Evolutionary conservation across 2,888 invertebrate species (phyloP), one percentile per base, ranked within the genome.

Genomic region (Xiphydria camelus): DNA sequence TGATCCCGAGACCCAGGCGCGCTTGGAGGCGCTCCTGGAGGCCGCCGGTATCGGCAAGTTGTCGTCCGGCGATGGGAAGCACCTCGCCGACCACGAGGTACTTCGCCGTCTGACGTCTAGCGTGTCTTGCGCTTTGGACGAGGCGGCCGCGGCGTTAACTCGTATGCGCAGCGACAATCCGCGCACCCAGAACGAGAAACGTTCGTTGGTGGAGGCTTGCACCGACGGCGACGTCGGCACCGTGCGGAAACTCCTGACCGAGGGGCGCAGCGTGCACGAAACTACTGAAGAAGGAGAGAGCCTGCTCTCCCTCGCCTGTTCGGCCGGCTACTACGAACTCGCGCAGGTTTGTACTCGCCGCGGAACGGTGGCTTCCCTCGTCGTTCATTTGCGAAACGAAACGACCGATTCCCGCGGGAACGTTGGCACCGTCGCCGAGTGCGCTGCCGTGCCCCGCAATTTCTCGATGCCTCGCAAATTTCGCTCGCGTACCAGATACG

Each of bases 201-300:
- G 88, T 57, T 89, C 92, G 39, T 80, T 95, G 58, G 92, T 92
- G 53, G 94, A 94, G 78, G 94, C 95, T 51, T 94, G 94, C 73
- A 91, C 90, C 53, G 94, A 94, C 80, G 94, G 95, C 58, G 94
- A 96, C 82, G 92, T 95, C 45, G 89, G 89, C 59, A 91, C 94
- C 14, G 94, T 96, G 43, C 86, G 90, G 63, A 91, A 93, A 76
- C 83, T 96, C 53, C 83, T 96, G 49, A 92, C 93, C 37, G 95
- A 96, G 78, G 95, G 95, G 38, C 85, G 93, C 47, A 92, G 91
- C 68, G 91, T 95, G 50, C 92, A 94, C 82, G 96, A 96, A 80
- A 94, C 95, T 55, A 94, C 94, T 49, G 96, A 97, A 78, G 96
- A 97, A 77, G 97, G 96, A 58, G 97, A 98, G 78, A 94, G 94